phyloP scores from a whole-genome alignment of 1,140 invertebrate species.

The Platorchestia sp. region DNA sequence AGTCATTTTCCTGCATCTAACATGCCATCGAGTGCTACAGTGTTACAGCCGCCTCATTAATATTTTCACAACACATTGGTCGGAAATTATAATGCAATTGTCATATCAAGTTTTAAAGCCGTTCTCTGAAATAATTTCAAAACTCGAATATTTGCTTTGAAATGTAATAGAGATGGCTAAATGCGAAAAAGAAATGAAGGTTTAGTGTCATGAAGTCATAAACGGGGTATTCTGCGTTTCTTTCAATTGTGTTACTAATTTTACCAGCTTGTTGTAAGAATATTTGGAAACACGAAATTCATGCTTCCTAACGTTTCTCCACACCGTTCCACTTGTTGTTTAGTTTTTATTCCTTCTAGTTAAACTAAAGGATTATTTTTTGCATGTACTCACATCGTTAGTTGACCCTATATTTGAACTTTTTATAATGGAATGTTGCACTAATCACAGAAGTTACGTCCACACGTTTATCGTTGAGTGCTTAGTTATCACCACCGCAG shows the following conservation, averaged over 20 bases:
- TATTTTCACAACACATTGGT: neutral
- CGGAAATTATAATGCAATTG: neutral
- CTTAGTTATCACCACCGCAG: neutral
- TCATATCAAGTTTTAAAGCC: neutral
- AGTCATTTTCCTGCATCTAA: neutral
- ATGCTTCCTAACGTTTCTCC: neutral
- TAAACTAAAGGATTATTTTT: neutral
- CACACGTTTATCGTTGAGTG: neutral
- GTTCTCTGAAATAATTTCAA: neutral
- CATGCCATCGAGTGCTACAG: neutral
- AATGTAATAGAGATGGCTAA: neutral
- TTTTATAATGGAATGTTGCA: neutral
- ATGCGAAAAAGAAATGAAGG: too few species aligned
- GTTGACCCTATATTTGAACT: neutral
- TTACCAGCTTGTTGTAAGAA: too few species aligned
- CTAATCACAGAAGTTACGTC: neutral
- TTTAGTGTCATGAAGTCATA: neutral
- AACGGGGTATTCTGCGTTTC: neutral
- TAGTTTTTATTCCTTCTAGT: neutral
- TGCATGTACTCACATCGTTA: neutral
- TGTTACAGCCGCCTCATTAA: neutral
- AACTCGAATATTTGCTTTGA: neutral
- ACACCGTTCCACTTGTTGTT: neutral
- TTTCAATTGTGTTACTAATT: too few species aligned
- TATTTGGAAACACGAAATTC: neutral